Evolutionary conservation across 2,113 vertebrate genomes (phyloP).

Genomic region (Psittacula cyanocephala): DNA sequence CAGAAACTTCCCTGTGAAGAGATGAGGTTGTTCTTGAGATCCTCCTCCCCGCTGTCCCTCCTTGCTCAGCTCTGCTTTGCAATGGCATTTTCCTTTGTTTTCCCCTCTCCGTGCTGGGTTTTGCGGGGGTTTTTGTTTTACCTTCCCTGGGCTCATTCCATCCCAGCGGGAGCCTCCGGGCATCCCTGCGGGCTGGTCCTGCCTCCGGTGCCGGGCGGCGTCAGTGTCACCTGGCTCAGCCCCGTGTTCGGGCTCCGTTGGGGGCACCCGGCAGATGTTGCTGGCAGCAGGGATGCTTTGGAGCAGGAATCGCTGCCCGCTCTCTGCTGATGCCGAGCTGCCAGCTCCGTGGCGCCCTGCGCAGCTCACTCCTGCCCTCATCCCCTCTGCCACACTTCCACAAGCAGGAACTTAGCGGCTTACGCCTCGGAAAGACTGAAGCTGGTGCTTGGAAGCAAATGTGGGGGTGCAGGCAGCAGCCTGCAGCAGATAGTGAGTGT

Average conservation of each 20-base stretch:
- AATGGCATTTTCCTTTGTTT: neutral
- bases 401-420: neutral
- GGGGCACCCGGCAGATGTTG: neutral
- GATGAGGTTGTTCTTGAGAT: neutral
- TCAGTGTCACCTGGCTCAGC: neutral
- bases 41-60: neutral
- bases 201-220: neutral
- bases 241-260: neutral
- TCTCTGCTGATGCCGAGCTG: neutral
- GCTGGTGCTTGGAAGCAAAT: rapidly evolving
- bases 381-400: neutral
- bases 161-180: neutral
- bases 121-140: neutral
- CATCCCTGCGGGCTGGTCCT: neutral
- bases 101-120: neutral
- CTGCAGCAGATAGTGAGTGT: neutral
- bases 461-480: neutral
- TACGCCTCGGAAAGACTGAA: neutral
- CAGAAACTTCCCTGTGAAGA: neutral
- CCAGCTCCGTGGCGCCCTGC: neutral
- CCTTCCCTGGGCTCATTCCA: neutral
- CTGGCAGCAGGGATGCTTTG: neutral
- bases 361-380: neutral
- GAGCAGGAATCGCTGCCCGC: neutral
- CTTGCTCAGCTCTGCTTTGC: neutral